Conservation (phyloP, 64 coral and sea anemone species). For the Pocillopora verrucosa region DNA sequence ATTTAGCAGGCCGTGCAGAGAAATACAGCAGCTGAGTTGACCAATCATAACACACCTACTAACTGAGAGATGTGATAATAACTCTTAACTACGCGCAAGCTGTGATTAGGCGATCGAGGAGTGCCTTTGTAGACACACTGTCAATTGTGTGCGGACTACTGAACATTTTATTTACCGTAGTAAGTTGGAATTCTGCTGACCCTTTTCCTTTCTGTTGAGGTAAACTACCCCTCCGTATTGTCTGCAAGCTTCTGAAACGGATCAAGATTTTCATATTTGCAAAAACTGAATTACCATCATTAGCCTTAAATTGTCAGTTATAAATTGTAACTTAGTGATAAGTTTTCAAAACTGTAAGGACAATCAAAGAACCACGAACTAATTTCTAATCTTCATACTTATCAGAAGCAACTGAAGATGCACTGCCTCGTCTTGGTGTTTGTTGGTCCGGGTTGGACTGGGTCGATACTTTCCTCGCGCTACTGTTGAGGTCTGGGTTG, state of each 20-base stretch:
- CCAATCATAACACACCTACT: too few species aligned
- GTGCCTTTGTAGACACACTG: too few species aligned
- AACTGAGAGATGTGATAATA: too few species aligned
- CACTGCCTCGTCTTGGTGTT: slow-evolving; percentile 50
- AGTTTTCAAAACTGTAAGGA: too few species aligned
- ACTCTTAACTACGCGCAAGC: too few species aligned
- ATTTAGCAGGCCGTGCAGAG: too few species aligned
- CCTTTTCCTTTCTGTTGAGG: slow-evolving; percentile 28
- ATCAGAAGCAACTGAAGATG: slow-evolving; percentile 45
- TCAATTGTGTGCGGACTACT: neutral
- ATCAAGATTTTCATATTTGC: neutral
- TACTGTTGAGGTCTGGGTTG: slow-evolving; percentile 66
- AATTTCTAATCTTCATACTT: slow-evolving; percentile 10
- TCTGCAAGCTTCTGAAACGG: neutral
- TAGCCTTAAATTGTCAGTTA: too few species aligned
- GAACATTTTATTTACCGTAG: neutral
- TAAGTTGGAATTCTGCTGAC: slow-evolving; percentile 22
- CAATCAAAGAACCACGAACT: neutral
- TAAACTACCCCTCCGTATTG: slow-evolving; percentile 2
- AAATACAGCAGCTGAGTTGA: too few species aligned
- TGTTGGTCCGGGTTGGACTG: slow-evolving; percentile 20
- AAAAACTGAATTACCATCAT: neutral
- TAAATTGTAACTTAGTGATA: too few species aligned
- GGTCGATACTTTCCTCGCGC: slow-evolving; percentile 21
- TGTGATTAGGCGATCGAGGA: too few species aligned